These are phyloP conservation scores for Phortica variegata DNA, from an alignment of 1,140 invertebrate genomes.

Conservation along the genomic window DNA sequence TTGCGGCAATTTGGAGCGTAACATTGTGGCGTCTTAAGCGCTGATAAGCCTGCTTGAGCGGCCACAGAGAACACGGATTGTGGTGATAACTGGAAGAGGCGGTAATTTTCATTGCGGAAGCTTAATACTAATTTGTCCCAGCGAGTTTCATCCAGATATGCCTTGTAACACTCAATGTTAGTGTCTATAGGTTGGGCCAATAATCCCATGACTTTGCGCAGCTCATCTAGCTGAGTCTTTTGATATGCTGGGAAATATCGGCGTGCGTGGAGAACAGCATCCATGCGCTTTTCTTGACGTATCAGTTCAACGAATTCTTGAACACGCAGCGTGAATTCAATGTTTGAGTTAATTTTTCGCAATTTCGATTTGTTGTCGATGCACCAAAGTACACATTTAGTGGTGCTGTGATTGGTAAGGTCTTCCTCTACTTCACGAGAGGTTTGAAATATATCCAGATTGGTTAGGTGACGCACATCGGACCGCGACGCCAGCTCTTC, in stretches of 20 bases:
- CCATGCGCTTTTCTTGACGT: slow-evolving; percentile 78
- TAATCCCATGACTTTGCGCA: slow-evolving; percentile 93
- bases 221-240: slow-evolving; percentile 81
- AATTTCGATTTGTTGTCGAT: slow-evolving; percentile 96
- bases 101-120: slow-evolving; percentile 92
- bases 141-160: slow-evolving; percentile 60
- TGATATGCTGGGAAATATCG: slow-evolving; percentile 88
- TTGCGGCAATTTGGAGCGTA: slow-evolving; percentile 68
- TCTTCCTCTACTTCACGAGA: slow-evolving; percentile 86
- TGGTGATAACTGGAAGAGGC: slow-evolving; percentile 87
- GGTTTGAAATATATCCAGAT: slow-evolving; percentile 83
- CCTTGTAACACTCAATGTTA: slow-evolving; percentile 63
- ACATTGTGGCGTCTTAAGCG: slow-evolving; percentile 91
- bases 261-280: slow-evolving; percentile 91
- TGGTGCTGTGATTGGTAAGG: slow-evolving; percentile 77
- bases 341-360: slow-evolving; percentile 84
- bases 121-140: slow-evolving; percentile 87
- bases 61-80: slow-evolving; percentile 91
- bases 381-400: slow-evolving; percentile 93
- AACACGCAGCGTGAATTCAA: slow-evolving; percentile 90
- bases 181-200: slow-evolving; percentile 85
- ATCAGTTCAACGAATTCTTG: slow-evolving; percentile 96
- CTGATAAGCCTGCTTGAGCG: slow-evolving; percentile 84
- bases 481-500: slow-evolving; percentile 80
- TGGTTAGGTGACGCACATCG: slow-evolving; percentile 85